phyloP scores from a whole-genome alignment of 2,797 vertebrate genomes.

The Spondyliosoma cantharus region DNA sequence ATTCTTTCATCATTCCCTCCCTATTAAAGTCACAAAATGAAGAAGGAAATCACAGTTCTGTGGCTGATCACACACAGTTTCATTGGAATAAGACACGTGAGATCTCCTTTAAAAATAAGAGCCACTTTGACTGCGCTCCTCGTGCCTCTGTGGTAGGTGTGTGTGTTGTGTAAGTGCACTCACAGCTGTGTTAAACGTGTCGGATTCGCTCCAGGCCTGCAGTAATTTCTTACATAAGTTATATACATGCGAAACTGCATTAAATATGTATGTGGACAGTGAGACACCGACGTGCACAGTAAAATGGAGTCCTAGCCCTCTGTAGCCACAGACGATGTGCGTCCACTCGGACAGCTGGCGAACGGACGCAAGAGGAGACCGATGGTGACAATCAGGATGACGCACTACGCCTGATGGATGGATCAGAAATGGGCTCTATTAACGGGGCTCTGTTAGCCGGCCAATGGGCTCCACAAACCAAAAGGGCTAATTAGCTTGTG shows the following conservation, averaged over 20 bases:
- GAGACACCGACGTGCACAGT: conserved; percentile 37
- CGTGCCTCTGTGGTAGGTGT: conserved; percentile 12
- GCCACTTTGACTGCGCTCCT: conserved; percentile 26
- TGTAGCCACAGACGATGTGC: conserved; percentile 35
- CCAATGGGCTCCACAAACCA: conserved; percentile 36
- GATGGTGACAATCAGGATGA: conserved; percentile 73
- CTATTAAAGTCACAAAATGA: not conserved
- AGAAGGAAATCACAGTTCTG: not conserved
- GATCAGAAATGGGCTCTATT: conserved; percentile 62
- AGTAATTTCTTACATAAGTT: conserved; percentile 68
- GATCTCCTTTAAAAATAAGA: conserved; percentile 2
- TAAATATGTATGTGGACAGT: conserved; percentile 44
- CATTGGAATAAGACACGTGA: not conserved
- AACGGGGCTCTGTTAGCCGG: conserved; percentile 31
- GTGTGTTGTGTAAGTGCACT: conserved; percentile 58
- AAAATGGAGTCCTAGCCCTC: conserved; percentile 68
- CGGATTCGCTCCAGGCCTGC: conserved; percentile 53
- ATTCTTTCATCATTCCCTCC: not conserved
- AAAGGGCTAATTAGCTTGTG: not conserved
- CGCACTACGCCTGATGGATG: conserved; percentile 76
- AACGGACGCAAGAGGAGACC: conserved; percentile 59
- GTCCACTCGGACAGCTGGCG: conserved; percentile 52
- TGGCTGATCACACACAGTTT: not conserved
- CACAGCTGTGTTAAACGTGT: conserved; percentile 49
- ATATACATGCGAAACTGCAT: conserved; percentile 18